Percentiles rank a stretch among this genome's conserved stretches.
These are phyloP conservation scores for Troides helena DNA, from an alignment of 2,888 invertebrate genomes.

Conservation along the genomic window DNA sequence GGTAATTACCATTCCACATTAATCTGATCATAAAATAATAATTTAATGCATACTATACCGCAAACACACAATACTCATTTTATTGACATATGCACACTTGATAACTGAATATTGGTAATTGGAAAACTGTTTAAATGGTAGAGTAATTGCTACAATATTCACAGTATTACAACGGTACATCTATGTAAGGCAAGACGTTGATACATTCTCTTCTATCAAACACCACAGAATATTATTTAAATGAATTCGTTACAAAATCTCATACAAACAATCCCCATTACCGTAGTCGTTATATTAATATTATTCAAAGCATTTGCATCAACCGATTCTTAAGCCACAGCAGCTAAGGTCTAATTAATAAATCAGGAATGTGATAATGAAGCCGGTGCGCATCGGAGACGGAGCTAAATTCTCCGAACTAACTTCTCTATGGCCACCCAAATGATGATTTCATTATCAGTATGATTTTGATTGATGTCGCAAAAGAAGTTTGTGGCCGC, in stretches of 20 bases:
- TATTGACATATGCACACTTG: not conserved
- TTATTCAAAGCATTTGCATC: constrained; percentile 25
- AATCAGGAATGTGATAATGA: constrained; percentile 79
- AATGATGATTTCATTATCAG: constrained; percentile 80
- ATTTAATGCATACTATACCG: constrained; percentile 12
- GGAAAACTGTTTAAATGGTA: no score
- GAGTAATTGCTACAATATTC: no score
- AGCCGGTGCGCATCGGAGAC: constrained; percentile 55
- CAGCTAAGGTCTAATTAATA: constrained; percentile 72
- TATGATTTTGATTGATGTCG: constrained; percentile 80
- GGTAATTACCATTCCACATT: constrained; percentile 18
- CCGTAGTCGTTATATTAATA: not conserved
- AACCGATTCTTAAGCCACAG: constrained; percentile 22
- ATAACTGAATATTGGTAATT: not conserved
- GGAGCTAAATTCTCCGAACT: constrained; percentile 60
- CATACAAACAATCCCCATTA: no score
- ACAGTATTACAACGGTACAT: no score
- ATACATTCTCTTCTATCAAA: no score
- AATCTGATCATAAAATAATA: constrained; percentile 17
- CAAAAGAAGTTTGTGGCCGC: constrained; percentile 70
- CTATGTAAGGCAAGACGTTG: no score
- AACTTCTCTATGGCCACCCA: constrained; percentile 78
- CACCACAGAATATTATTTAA: no score
- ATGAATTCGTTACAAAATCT: no score
- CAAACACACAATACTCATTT: not conserved